Percentiles rank a stretch among this genome's conserved stretches.
Conservation (phyloP, 2,888 invertebrate genomes). For the Tipula lateralis region DNA sequence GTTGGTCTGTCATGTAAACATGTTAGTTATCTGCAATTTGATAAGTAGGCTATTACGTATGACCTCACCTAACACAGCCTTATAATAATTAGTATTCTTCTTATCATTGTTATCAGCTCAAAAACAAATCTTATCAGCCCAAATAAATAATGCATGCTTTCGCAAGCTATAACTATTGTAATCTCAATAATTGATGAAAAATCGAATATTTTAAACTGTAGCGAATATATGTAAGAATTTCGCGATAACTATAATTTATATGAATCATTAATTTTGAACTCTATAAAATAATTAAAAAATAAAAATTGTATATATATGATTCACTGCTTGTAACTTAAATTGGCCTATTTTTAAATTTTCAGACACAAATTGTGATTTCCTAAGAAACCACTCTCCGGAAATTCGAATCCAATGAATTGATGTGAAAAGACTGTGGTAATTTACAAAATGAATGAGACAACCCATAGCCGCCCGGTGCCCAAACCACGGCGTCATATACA, state of each 20-base stretch:
- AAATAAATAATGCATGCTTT: neutral
- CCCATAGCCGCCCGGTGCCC: conserved; percentile 41
- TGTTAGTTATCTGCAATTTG: no score
- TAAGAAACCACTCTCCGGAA: neutral
- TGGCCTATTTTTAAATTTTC: neutral
- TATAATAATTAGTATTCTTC: neutral
- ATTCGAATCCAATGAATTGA: neutral
- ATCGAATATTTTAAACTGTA: neutral
- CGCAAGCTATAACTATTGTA: neutral
- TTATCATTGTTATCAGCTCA: neutral
- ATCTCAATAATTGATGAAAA: no score
- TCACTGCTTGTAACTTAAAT: neutral
- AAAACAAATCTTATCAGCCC: neutral
- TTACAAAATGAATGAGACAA: neutral
- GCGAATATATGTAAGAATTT: neutral
- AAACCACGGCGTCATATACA: conserved; percentile 44
- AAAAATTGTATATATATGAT: neutral
- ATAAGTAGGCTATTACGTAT: no score
- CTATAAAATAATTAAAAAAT: neutral
- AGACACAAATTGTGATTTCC: neutral
- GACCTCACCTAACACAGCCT: neutral
- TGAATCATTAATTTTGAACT: neutral
- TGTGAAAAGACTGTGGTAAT: neutral
- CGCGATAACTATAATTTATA: neutral
- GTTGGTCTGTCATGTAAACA: no score